These are phyloP conservation scores for Catagonus wagneri DNA, from an alignment of 2,113 vertebrate genomes.

Conservation along the genomic window DNA sequence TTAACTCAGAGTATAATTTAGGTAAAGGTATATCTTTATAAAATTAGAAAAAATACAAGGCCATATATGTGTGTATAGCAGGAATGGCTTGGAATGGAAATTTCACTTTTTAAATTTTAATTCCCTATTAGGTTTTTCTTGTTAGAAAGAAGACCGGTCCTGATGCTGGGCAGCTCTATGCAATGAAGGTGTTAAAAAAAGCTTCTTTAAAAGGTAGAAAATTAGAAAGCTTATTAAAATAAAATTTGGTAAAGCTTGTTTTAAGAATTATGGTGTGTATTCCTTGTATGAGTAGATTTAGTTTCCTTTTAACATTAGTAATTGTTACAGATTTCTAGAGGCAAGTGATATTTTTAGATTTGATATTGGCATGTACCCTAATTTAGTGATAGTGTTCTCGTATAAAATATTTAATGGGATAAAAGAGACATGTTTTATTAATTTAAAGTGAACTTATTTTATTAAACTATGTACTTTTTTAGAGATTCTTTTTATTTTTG, in stretches of 20 bases:
- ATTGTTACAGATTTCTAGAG: slow-evolving; percentile 26
- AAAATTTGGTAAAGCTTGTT: slow-evolving; percentile 1
- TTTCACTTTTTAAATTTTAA: slow-evolving; percentile 50
- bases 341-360: neutral
- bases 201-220: slow-evolving; percentile 97
- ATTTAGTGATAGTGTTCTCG: neutral
- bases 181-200: slow-evolving; percentile 99
- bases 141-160: slow-evolving; percentile 96
- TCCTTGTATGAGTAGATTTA: neutral
- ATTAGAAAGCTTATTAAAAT: slow-evolving; percentile 73
- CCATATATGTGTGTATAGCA: neutral
- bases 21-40: neutral
- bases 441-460: slow-evolving; percentile 24
- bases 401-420: slow-evolving; percentile 46
- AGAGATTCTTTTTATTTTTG: neutral
- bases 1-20: slow-evolving; percentile 44
- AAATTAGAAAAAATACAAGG: neutral
- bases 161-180: slow-evolving; percentile 97
- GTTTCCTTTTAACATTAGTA: slow-evolving; percentile 45
- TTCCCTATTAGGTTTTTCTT: slow-evolving; percentile 93
- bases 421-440: slow-evolving; percentile 34
- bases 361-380: neutral
- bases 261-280: slow-evolving; percentile 33
- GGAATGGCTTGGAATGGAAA: neutral
- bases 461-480: slow-evolving; percentile 17